Evolutionary conservation across 1,140 invertebrate species (phyloP).

Genomic region (Whitmania pigra): DNA sequence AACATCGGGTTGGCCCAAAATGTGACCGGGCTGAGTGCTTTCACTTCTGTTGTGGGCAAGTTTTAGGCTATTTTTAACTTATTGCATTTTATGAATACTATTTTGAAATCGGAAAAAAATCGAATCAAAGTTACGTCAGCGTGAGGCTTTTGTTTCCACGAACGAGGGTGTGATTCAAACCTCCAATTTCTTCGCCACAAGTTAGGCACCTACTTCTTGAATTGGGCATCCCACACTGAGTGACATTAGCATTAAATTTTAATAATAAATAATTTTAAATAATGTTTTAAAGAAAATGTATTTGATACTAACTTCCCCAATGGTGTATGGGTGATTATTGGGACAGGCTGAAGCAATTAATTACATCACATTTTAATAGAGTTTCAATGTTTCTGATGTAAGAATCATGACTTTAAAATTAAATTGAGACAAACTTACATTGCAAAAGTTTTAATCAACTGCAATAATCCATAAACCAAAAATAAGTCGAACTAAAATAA

Average conservation of each 20-base stretch:
- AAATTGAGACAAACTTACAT: too few species aligned
- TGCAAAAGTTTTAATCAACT: neutral
- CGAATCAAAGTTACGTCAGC: neutral
- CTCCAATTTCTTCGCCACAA: constrained; percentile 33
- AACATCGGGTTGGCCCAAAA: constrained; percentile 28
- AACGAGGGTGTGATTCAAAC: constrained; percentile 25
- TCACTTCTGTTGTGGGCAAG: constrained; percentile 14
- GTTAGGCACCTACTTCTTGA: constrained; percentile 27
- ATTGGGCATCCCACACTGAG: constrained; percentile 32
- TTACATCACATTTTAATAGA: neutral
- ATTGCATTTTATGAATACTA: neutral
- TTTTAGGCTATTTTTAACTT: neutral
- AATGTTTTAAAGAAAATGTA: constrained; percentile 13
- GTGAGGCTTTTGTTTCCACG: constrained; percentile 23
- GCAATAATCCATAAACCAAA: too few species aligned
- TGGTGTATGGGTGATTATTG: constrained; percentile 36
- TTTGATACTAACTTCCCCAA: constrained; percentile 34
- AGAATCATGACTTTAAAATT: neutral
- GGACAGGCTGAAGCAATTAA: constrained; percentile 32
- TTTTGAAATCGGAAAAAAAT: neutral
- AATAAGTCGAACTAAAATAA: neutral
- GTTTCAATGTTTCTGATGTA: neutral
- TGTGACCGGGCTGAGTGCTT: constrained; percentile 31
- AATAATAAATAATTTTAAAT: neutral
- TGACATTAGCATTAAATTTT: constrained; percentile 13